A percentile compares a stretch with the other conserved stretches of the same genome.
Evolutionary conservation across 2,888 invertebrate genomes (phyloP).

Genomic region (Oligia fasciuncula): DNA sequence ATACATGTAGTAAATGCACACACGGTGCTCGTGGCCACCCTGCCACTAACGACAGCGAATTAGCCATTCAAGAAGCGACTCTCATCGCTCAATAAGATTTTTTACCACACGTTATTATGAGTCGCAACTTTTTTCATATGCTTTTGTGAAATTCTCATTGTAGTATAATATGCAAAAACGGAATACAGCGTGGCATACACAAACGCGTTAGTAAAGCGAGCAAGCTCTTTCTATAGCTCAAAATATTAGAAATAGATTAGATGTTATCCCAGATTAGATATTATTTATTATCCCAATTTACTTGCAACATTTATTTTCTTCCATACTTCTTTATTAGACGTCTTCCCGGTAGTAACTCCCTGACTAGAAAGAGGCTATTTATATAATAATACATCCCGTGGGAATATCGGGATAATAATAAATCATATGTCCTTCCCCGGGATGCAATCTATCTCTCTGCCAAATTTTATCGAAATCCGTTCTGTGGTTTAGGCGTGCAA

Average conservation of each 20-base stretch:
- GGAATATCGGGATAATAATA: too few relatives aligned
- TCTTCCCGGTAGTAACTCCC: neutral
- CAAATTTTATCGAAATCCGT: too few relatives aligned
- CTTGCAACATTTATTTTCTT: neutral
- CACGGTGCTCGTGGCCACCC: constrained; percentile 25
- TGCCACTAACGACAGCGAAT: constrained; percentile 28
- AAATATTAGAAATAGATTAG: neutral
- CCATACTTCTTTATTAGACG: neutral
- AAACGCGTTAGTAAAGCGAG: neutral
- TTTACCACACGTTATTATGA: constrained; percentile 39
- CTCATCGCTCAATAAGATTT: constrained; percentile 22
- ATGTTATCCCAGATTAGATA: too few relatives aligned
- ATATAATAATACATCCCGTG: neutral
- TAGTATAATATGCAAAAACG: constrained; percentile 31
- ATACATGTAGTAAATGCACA: constrained; percentile 11
- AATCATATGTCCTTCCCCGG: too few relatives aligned
- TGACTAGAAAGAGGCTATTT: too few relatives aligned
- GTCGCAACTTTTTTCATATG: constrained; percentile 27
- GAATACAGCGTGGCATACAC: neutral
- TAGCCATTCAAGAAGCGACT: constrained; percentile 39
- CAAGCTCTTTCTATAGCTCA: neutral
- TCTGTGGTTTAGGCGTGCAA: too few relatives aligned
- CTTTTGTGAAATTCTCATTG: constrained; percentile 1
- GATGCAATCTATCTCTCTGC: too few relatives aligned
- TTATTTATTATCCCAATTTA: neutral